A percentile compares a stretch with the other conserved stretches of the same genome.
Evolutionary conservation across 2,888 invertebrate genomes (phyloP).

Genomic region (Buathra laborator): DNA sequence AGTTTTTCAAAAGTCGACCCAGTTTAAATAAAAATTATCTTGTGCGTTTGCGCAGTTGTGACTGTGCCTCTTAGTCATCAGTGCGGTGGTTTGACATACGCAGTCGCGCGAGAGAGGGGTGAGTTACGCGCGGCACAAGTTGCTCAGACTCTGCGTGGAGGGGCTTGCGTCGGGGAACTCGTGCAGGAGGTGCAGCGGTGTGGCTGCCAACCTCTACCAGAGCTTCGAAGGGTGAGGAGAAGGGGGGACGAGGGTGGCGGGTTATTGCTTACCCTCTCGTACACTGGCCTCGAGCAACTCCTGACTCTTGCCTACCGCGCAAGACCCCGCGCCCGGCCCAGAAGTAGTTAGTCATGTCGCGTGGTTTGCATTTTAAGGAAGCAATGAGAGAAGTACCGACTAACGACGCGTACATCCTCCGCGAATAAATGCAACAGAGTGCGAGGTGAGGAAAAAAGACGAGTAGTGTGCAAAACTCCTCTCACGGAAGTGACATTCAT

Average conservation of each 20-base stretch:
- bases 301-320: conserved; percentile 30
- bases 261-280: conserved; percentile 4
- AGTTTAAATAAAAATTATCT: conserved; percentile 77
- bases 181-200: background rate
- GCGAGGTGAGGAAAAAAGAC: conserved; percentile 20
- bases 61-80: conserved; percentile 24
- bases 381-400: conserved; percentile 75
- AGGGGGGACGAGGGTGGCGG: background rate
- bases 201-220: background rate
- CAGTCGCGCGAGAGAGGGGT: background rate
- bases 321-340: conserved; percentile 68
- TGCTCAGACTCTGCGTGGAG: background rate
- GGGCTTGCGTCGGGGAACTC: background rate
- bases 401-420: conserved; percentile 77
- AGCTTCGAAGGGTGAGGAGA: background rate
- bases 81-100: background rate
- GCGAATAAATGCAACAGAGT: conserved; percentile 70
- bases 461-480: background rate
- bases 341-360: conserved; percentile 80
- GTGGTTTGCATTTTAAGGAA: conserved; percentile 80
- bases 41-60: conserved; percentile 6
- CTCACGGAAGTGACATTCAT: conserved; percentile 16
- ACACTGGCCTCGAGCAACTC: conserved; percentile 11
- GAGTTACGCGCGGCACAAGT: conserved; percentile 9
- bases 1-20: conserved; percentile 73